Evolutionary conservation across 2,797 vertebrate species (phyloP).

Genomic region (Gambelia wislizenii): DNA sequence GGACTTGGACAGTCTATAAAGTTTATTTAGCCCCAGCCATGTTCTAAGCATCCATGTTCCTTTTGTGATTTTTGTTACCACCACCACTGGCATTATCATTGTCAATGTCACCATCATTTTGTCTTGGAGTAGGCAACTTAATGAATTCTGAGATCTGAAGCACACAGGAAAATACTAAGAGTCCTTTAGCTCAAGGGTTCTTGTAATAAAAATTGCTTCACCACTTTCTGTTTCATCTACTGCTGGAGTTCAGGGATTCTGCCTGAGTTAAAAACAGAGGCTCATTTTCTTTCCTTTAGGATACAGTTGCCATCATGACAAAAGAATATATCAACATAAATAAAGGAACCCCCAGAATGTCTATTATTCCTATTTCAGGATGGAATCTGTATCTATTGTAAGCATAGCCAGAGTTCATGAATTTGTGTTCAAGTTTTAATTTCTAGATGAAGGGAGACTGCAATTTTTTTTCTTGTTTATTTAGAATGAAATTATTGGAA

Average conservation of each 20-base stretch:
- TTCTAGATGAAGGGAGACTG: conserved; percentile 28
- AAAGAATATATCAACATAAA: background rate
- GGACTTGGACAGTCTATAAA: background rate
- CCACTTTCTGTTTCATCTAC: conserved; percentile 38
- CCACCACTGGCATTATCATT: no score
- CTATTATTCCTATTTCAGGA: background rate
- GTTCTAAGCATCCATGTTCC: background rate
- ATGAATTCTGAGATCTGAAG: conserved; percentile 32
- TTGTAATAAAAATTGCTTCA: conserved; percentile 30
- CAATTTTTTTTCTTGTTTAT: conserved; percentile 24
- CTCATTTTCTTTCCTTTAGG: conserved; percentile 10
- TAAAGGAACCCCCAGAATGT: background rate
- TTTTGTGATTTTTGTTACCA: background rate
- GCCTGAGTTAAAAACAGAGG: background rate
- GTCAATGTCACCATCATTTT: background rate
- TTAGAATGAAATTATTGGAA: background rate
- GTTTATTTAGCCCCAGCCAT: conserved; percentile 11
- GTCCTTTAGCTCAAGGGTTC: conserved; percentile 25
- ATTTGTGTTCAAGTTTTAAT: conserved; percentile 32
- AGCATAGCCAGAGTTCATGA: background rate
- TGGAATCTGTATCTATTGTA: conserved; percentile 8
- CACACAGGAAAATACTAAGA: conserved; percentile 31
- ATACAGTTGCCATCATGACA: background rate
- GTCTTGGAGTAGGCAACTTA: conserved; percentile 41
- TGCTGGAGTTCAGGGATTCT: background rate